Base-by-base conservation (phyloP, 2,888 invertebrate genomes). In the Nephrotoma appendiculata region DNA sequence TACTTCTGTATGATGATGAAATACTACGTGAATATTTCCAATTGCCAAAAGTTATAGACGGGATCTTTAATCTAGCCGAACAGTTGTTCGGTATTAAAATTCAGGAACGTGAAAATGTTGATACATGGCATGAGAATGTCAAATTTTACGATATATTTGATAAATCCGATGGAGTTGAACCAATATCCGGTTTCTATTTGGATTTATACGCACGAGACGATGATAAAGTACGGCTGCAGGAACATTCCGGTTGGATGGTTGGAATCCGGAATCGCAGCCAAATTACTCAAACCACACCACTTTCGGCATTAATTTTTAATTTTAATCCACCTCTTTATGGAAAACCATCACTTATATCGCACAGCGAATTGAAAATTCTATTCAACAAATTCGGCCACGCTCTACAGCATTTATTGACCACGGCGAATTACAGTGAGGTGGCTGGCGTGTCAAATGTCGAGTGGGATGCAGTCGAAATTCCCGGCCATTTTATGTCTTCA, bases 401-500 rank as follows among this genome's bases (percentile, higher is more conserved):
- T 0, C 92, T 99, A 84, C 97, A 98, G 89, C 96, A 98, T 91
- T 91, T 98, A 88, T 92, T 99, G 45, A 96, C 97, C 0, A 95
- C 94, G 89, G 95, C 96, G 0, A 95, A 95, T 15, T 97, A 96
- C 91, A 94, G 95, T 0, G 97, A 98, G 90, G 94, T 98, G 0
- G 94, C 97, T 2, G 98, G 98, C 0, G 92, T 96, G 41, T 95
- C 95, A 0, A 97, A 96, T 90, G 94, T 98, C 0, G 99, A 99
- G 92, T 98, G 98, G 97, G 99, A 99, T 91, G 96, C 97, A 0
- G 95, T 96, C 0, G 95, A 96, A 90, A 94, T 98, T 0, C 95
- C 96, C 87, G 95, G 96, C 0, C 93, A 96, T 89, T 96, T 99
- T 87, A 94, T 99, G 94, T 93, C 94, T 0, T 95, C 96, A 90